phyloP scores from a whole-genome alignment of 2,113 vertebrate species.

The Onychostruthus taczanowskii region DNA sequence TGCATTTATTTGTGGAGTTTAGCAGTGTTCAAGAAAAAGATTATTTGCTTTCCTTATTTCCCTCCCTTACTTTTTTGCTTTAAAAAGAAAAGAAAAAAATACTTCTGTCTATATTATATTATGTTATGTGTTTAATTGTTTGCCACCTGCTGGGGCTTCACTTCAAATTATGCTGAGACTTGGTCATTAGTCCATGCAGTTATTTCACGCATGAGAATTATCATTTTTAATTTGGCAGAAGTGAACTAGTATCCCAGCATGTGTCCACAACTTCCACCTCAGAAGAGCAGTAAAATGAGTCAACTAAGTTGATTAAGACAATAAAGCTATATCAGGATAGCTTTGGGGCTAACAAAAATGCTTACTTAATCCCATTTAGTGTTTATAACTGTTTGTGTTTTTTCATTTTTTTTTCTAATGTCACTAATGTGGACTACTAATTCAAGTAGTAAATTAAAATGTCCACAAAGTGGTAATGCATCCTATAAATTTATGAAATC shows the following conservation, averaged over 20 bases:
- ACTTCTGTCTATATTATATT: slow-evolving; percentile 55
- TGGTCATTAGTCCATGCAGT: slow-evolving; percentile 80
- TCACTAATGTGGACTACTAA: slow-evolving; percentile 68
- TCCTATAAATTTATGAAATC: slow-evolving; percentile 72
- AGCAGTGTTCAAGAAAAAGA: neutral
- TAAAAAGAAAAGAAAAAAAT: neutral
- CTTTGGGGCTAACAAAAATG: slow-evolving; percentile 74
- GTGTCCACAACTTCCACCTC: slow-evolving; percentile 73
- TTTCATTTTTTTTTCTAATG: slow-evolving; percentile 56
- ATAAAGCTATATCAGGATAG: slow-evolving; percentile 79
- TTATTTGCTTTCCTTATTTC: neutral
- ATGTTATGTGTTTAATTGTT: slow-evolving; percentile 67
- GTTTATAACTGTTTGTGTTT: slow-evolving; percentile 55
- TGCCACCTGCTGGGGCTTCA: slow-evolving; percentile 71
- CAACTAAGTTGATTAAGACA: slow-evolving; percentile 83
- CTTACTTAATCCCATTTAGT: slow-evolving; percentile 71
- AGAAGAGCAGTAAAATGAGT: slow-evolving; percentile 76
- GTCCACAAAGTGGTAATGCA: slow-evolving; percentile 65
- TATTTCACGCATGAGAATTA: slow-evolving; percentile 82
- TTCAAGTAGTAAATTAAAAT: slow-evolving; percentile 76
- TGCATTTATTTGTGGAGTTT: neutral
- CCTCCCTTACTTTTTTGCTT: neutral
- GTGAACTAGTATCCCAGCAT: slow-evolving; percentile 76
- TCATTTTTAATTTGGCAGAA: slow-evolving; percentile 83
- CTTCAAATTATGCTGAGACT: slow-evolving; percentile 74